A percentile compares a stretch with the other conserved stretches of the same genome.
These are phyloP conservation scores for Spilarctia lutea DNA, from an alignment of 2,888 invertebrate genomes.

Conservation along the genomic window DNA sequence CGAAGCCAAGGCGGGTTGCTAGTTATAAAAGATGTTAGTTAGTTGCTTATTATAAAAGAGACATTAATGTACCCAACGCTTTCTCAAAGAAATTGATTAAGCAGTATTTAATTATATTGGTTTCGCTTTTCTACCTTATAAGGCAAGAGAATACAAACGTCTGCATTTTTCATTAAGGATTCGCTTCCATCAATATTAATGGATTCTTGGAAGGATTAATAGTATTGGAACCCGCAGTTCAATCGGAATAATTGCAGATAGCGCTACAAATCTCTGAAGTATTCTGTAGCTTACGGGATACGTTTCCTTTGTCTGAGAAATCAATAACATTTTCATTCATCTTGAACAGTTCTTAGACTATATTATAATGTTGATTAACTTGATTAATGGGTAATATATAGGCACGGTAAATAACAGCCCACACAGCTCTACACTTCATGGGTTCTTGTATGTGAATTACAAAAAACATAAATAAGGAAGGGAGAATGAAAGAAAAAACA, in stretches of 20 bases:
- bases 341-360: background rate
- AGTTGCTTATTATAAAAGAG: background rate
- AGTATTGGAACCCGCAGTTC: constrained; percentile 74
- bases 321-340: constrained; percentile 8
- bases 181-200: constrained; percentile 63
- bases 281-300: constrained; percentile 28
- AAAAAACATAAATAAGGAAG: too few species aligned
- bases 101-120: constrained; percentile 17
- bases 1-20: too few species aligned
- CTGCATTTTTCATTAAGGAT: constrained; percentile 60
- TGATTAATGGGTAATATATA: background rate
- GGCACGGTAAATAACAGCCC: background rate
- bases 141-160: constrained; percentile 53
- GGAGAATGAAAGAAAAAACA: too few species aligned
- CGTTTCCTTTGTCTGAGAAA: constrained; percentile 28
- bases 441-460: too few species aligned
- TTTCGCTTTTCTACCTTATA: constrained; percentile 17
- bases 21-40: too few species aligned
- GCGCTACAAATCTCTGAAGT: constrained; percentile 35
- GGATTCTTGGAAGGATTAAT: constrained; percentile 73
- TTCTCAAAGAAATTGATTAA: constrained; percentile 10
- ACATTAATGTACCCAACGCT: constrained; percentile 2
- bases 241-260: constrained; percentile 76
- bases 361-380: background rate
- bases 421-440: too few species aligned